Evolutionary conservation across 1,140 invertebrate species (phyloP), one percentile per base, ranked within the genome.

Genomic region (Druon quercuslanigerum): DNA sequence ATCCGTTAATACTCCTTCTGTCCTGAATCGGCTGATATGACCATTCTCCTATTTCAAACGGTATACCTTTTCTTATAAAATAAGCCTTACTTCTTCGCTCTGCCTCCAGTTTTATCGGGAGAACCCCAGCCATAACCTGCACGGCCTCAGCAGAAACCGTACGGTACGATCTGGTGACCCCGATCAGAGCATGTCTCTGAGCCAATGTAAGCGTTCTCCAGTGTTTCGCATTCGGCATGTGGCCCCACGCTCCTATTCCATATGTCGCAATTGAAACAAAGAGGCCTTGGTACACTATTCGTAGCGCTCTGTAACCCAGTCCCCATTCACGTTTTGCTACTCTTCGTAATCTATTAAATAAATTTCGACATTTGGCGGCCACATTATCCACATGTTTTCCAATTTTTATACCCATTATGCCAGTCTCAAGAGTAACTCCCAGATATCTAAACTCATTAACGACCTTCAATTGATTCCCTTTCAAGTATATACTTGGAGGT

Each of bases 181-280:
- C 54, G n/a, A n/a, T n/a, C n/a, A n/a, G n/a, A n/a, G n/a, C n/a
- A n/a, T n/a, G n/a, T n/a, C n/a, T n/a, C n/a, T 89, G 86, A 7
- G 74, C 19, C 0, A 50, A 14, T 2, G 74, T 8, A 12, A 80
- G 51, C 0, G 17, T 71, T 71, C 19, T 56, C 25, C 50, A 74
- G 17, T 75, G 16, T 71, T 2, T 40, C 6, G 6, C 19, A 0
- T 12, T 76, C 75, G 8, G 74, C 50, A 4, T 75, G 20, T 17
- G 83, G 80, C 7, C 70, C 71, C 86, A 87, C 88, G 80, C 81
- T 4, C 76, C 74, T 0, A 83, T 84, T 1, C 82, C 87, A 77
- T 90, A 88, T 0, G 79, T 73, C 0, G 83, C 70, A 8, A 73
- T 80, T 0, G 86, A 60, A 0, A 84, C 60, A 17, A 85, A 85